Percentiles rank a stretch among this genome's conserved stretches.
These are phyloP conservation scores for Osmerus mordax DNA, from an alignment of 2,113 vertebrate genomes.

Conservation along the genomic window DNA sequence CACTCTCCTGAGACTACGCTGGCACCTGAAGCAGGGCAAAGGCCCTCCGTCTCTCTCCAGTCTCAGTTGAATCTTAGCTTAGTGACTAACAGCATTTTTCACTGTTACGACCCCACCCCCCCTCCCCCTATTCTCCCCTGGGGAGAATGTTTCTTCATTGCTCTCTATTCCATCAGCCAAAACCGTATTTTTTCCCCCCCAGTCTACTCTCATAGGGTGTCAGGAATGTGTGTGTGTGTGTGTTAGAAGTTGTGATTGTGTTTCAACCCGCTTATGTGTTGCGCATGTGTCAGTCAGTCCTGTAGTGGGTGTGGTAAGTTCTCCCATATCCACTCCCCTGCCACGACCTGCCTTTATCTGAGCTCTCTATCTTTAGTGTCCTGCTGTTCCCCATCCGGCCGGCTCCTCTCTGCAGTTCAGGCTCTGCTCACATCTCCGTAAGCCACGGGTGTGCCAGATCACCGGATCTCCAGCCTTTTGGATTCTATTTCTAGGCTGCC, in stretches of 20 bases:
- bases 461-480: conserved; percentile 57
- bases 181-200: too few species aligned
- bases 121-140: conserved; percentile 11
- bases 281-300: conserved; percentile 31
- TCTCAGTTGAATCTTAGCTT: not conserved
- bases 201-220: not conserved
- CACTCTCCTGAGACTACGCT: not conserved
- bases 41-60: not conserved
- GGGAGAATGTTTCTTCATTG: conserved; percentile 39
- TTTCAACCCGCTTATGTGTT: not conserved
- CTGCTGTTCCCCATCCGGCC: conserved; percentile 30
- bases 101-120: not conserved
- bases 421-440: conserved; percentile 14
- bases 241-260: conserved; percentile 22
- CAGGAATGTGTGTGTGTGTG: conserved; percentile 12
- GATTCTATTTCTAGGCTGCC: conserved; percentile 62
- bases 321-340: conserved; percentile 51
- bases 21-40: too few species aligned
- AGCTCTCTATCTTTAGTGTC: conserved; percentile 46
- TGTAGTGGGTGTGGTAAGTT: conserved; percentile 55
- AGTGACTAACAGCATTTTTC: not conserved
- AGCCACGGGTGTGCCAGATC: conserved; percentile 42
- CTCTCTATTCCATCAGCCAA: conserved; percentile 30
- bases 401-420: conserved; percentile 43
- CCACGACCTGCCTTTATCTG: conserved; percentile 50